Conservation (phyloP, 2,113 vertebrate species). For the Choloepus hoffmanni region DNA sequence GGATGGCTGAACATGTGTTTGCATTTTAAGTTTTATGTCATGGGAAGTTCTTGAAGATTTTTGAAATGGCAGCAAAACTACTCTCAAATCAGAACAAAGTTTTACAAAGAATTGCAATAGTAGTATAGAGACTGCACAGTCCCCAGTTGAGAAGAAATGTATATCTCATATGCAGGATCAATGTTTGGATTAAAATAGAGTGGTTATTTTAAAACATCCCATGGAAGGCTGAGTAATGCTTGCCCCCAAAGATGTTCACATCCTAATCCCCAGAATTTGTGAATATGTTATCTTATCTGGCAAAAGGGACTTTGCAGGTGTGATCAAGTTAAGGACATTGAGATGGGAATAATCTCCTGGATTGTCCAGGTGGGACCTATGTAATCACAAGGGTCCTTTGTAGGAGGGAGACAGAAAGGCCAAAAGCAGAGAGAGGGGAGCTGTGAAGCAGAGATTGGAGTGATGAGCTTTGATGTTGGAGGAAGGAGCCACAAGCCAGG, state of each 20-base stretch:
- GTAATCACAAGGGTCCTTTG: background rate
- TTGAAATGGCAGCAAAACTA: background rate
- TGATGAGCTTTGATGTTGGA: background rate
- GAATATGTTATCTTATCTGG: background rate
- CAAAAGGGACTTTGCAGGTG: background rate
- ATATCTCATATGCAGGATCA: background rate
- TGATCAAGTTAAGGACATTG: background rate
- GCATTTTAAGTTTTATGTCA: slow-evolving; percentile 31
- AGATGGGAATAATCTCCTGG: background rate
- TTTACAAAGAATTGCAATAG: slow-evolving; percentile 20
- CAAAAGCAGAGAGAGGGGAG: background rate
- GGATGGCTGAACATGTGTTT: background rate
- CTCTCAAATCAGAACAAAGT: background rate
- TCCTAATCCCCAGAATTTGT: background rate
- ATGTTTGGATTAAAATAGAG: background rate
- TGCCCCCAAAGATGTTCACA: background rate
- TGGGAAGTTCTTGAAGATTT: slow-evolving; percentile 5
- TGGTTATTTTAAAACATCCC: background rate
- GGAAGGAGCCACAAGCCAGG: background rate
- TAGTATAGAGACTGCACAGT: background rate
- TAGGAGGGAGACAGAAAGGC: background rate
- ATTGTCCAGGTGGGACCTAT: background rate
- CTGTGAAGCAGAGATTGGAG: background rate
- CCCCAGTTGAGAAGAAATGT: background rate
- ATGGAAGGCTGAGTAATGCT: background rate